These are phyloP conservation scores for Coenobita brevimanus DNA, from an alignment of 1,140 invertebrate genomes.

Conservation along the genomic window DNA sequence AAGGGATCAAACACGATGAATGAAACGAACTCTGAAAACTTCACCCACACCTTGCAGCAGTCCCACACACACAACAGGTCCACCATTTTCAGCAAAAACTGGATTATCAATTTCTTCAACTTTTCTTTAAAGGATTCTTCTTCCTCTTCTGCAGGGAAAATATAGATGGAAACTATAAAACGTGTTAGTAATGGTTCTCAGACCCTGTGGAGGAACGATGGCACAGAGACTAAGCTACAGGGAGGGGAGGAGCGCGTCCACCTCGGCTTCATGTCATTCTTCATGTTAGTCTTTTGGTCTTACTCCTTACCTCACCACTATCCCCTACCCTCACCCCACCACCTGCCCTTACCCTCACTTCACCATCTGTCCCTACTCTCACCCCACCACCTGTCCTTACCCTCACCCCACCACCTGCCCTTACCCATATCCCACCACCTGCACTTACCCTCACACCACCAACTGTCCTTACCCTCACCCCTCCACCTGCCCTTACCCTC, in stretches of 20 bases:
- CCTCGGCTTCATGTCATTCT: too few species aligned
- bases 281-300: too few species aligned
- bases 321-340: too few species aligned
- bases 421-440: too few species aligned
- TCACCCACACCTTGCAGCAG: slow-evolving; percentile 93
- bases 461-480: too few species aligned
- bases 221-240: slow-evolving; percentile 51
- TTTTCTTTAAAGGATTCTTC: slow-evolving; percentile 85
- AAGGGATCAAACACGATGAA: slow-evolving; percentile 97
- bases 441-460: too few species aligned
- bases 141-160: slow-evolving; percentile 93
- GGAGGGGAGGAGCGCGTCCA: slow-evolving; percentile 13
- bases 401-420: too few species aligned
- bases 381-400: too few species aligned
- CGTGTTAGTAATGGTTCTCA: slow-evolving; percentile 80
- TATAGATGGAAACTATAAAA: slow-evolving; percentile 91
- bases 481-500: too few species aligned
- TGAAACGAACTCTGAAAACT: slow-evolving; percentile 91
- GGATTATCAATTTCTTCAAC: slow-evolving; percentile 87
- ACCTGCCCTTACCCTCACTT: too few species aligned
- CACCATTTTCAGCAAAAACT: slow-evolving; percentile 80
- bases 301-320: too few species aligned
- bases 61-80: slow-evolving; percentile 98
- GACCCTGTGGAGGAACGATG: slow-evolving; percentile 72
- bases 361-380: too few species aligned